Conservation (phyloP, 64 coral and sea anemone species). For the Porites australiensis region DNA sequence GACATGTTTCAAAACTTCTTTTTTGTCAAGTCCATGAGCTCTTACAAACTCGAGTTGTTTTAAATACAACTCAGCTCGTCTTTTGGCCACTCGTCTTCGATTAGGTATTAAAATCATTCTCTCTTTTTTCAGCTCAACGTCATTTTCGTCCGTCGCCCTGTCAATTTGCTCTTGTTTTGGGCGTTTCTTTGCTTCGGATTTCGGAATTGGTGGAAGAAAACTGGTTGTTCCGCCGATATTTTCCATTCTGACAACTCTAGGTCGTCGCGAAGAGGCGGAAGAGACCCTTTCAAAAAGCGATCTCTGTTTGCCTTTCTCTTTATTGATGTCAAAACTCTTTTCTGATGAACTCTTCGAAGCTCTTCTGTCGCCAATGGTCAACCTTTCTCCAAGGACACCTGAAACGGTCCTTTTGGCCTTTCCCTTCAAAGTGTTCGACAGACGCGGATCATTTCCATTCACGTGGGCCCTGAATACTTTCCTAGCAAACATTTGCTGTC, state of each 20-base stretch:
- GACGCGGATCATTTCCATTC: background rate
- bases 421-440: background rate
- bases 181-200: conserved; percentile 53
- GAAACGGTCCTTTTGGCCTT: background rate
- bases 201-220: conserved; percentile 68
- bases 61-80: conserved; percentile 18
- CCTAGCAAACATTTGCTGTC: background rate
- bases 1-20: conserved; percentile 24
- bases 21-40: conserved; percentile 37
- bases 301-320: background rate
- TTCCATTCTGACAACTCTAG: background rate
- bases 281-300: background rate
- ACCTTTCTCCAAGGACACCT: background rate
- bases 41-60: conserved; percentile 58
- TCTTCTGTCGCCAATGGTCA: background rate
- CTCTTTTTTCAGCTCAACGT: background rate
- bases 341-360: background rate
- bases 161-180: conserved; percentile 1
- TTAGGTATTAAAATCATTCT: conserved; percentile 42
- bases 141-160: background rate
- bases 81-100: conserved; percentile 38
- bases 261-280: background rate
- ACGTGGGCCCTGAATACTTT: conserved; percentile 5
- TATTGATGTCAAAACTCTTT: background rate
- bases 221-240: background rate